phyloP scores from a whole-genome alignment of 1,140 invertebrate genomes.

The Listronotus oregonensis region DNA sequence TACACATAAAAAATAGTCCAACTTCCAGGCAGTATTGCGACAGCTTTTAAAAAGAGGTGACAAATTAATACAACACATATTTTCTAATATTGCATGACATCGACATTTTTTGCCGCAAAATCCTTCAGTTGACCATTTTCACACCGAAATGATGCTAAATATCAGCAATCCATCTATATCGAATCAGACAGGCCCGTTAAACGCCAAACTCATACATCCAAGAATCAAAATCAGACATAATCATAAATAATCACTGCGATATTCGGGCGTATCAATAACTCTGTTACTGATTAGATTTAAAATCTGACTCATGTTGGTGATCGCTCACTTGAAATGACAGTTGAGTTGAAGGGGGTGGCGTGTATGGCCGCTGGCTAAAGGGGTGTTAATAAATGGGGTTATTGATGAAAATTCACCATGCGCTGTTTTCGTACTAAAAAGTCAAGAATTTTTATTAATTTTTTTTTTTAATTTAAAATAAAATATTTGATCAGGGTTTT shows the following conservation, averaged over 20 bases:
- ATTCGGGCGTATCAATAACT: constrained; percentile 29
- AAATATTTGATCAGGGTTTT: no score
- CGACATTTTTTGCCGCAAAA: neutral
- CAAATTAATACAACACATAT: neutral
- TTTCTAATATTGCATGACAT: constrained; percentile 7
- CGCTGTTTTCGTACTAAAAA: no score
- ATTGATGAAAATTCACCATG: no score
- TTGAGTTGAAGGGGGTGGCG: constrained; percentile 13
- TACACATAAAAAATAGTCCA: no score
- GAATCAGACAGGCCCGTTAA: constrained; percentile 5
- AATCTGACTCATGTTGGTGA: constrained; percentile 33
- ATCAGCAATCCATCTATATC: constrained; percentile 24
- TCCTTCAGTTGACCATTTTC: neutral
- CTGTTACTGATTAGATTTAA: constrained; percentile 33
- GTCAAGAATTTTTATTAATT: no score
- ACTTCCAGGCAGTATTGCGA: no score
- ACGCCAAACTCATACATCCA: constrained; percentile 23
- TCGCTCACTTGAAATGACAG: constrained; percentile 33
- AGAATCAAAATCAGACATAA: constrained; percentile 32
- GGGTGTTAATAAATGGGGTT: no score
- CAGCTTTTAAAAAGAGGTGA: no score
- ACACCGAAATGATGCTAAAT: constrained; percentile 2
- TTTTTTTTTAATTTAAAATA: no score
- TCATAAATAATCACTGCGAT: constrained; percentile 30
- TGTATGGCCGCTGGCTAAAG: constrained; percentile 1